Evolutionary conservation across 2,113 vertebrate species (phyloP).

Genomic region (Prionailurus viverrinus): DNA sequence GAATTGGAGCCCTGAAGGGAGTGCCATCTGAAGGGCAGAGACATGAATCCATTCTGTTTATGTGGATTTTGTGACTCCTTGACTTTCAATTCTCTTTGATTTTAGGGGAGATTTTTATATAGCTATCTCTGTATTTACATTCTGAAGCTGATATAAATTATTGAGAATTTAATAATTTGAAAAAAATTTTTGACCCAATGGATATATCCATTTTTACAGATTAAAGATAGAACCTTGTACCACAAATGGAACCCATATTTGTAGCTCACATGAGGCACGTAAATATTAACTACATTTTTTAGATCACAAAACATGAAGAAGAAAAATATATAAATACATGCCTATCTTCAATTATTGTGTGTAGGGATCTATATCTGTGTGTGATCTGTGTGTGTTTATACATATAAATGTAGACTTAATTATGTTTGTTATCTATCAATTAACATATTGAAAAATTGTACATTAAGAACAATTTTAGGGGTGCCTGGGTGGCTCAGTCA

Average conservation of each 20-base stretch:
- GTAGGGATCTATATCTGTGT: background rate
- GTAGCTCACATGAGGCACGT: background rate
- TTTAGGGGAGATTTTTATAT: background rate
- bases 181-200: background rate
- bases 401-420: too few species aligned
- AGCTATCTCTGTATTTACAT: background rate
- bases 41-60: background rate
- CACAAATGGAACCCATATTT: background rate
- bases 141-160: background rate
- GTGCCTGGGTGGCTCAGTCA: too few species aligned
- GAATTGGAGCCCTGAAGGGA: background rate
- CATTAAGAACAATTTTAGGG: background rate
- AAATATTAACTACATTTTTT: background rate
- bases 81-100: background rate
- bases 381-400: background rate
- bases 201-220: background rate
- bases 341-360: background rate
- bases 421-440: background rate
- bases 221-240: background rate
- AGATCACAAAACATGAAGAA: background rate
- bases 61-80: background rate
- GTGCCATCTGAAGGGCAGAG: background rate
- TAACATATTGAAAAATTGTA: background rate
- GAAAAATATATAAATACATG: background rate
- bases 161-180: background rate